Evolutionary conservation across 92 coral and sea anemone species (phyloP), one percentile per base, ranked within the genome.

Genomic region (Porites lobata): DNA sequence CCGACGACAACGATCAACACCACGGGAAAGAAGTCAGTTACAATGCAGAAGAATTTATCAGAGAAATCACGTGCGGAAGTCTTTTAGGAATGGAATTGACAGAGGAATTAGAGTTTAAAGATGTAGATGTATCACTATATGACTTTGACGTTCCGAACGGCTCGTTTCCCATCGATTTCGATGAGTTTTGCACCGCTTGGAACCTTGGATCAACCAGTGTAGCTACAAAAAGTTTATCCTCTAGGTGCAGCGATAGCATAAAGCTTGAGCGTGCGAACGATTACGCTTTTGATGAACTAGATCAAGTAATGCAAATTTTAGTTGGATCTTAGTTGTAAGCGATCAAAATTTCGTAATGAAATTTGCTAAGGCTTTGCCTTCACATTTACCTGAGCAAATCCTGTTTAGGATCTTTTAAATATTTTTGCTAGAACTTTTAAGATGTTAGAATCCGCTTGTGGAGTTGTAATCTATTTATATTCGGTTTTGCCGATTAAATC

Each of bases 241-340:
- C 93, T 9, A 91, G 99, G 75, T 97, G 99, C 64, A 84, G 96
- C 64, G 94, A 93, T 17, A 96, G 95, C 76, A 43, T 97, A 53
- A 97, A 94, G 79, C 87, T 94, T 18, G 98, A 89, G 73, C 85
- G 96, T 70, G 50, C 89, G 54, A 88, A 80, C 61, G 99, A 97
- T 69, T 87, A 86, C 81, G 65, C 83, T 17, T 86, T 93, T 61
- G 99, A 97, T 69, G 99, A 97, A 78, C 90, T 97, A 17, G 99
- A 97, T 78, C 99, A 97, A 91, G 98, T 97, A 14, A 97, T 97
- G 97, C 99, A 97, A 90, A 92, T 97, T 85, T 89, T 97, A 72
- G 99, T 97, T 15, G 98, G 98, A 13, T 96, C 98, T 50, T 84
- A 74, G 69, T 24, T 73, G 29, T 6, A 57, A 77, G 50, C 11